Conservation (phyloP, 2,113 vertebrate genomes). For the Gadus chalcogrammus region DNA sequence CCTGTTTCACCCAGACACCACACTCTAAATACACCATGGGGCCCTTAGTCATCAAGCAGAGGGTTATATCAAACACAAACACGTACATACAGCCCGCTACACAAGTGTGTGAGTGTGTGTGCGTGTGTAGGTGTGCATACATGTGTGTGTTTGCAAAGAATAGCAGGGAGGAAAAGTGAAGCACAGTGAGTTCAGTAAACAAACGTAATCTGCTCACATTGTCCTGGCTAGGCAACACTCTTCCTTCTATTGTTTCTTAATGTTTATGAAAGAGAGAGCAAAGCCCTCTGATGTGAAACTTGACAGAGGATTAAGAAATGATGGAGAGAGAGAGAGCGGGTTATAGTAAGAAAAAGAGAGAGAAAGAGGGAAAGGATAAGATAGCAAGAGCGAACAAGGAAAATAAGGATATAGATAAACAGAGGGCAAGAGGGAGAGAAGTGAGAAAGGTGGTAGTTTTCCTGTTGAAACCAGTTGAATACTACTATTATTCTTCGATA, state of each 20-base stretch:
- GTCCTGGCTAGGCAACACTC: slow-evolving; percentile 27
- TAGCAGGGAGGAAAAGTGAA: slow-evolving; percentile 12
- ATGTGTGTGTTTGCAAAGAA: neutral
- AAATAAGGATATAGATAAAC: neutral
- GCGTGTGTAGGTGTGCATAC: neutral
- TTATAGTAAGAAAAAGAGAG: neutral
- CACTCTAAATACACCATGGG: neutral
- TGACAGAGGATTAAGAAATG: neutral
- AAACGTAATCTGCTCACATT: slow-evolving; percentile 34
- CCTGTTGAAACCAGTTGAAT: too few species aligned
- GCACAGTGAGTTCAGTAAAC: slow-evolving; percentile 43
- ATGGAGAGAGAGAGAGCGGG: neutral
- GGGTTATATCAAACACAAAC: neutral
- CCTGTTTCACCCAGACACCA: slow-evolving; percentile 4
- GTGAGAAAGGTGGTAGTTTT: too few species aligned
- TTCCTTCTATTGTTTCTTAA: slow-evolving; percentile 59
- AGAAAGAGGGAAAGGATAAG: too few species aligned
- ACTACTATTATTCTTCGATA: too few species aligned
- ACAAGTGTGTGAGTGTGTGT: slow-evolving; percentile 1
- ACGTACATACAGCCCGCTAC: slow-evolving; percentile 3
- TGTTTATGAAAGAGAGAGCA: slow-evolving; percentile 4
- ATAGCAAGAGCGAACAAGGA: neutral
- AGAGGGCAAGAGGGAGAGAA: too few species aligned
- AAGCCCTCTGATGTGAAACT: slow-evolving; percentile 36
- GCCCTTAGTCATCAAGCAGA: neutral